Base-by-base conservation (phyloP, 2,797 vertebrate genomes). In the Emys orbicularis region DNA sequence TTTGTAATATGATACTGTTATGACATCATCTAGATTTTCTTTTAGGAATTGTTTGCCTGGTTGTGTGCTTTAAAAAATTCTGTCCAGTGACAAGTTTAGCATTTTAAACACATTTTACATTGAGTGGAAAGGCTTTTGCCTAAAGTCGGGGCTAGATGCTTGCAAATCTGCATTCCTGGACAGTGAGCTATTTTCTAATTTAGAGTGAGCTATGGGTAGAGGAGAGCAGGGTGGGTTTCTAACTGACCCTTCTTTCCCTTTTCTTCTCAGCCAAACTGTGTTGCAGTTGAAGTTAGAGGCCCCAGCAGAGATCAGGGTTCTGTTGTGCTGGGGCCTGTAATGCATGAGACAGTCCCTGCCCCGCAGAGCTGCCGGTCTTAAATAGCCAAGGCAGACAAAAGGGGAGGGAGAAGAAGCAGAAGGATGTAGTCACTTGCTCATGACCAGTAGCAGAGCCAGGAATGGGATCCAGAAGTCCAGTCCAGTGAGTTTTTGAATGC, bases 1-100 rank as follows among this genome's bases (percentile, higher is more conserved):
- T 91, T 96, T 95, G 90, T 95, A 97, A 90, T 94, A 54, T 12
- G 83, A 94, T 94, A 83, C 95, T 96, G 93, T 87, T 34, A 4
- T 91, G 93, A 27, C 44, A 27, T 76, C 12, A 47, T 76, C 41
- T 47, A 47, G 44, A 27, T 76, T 44, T 44, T 74, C 41, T 74
- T 44, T 74, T 74, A 74, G 41, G 72, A 74, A 74, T 41, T 25
- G 41, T 47, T 8, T 76, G 74, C 44, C 25, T 13, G 1, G 25
- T 29, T 47, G 27, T 6, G 23, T 47, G 41, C 41, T 29, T 61
- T 74, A 41, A 29, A 47, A 74, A 29, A 76, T 49, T 29, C 25
- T 29, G 25, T 29, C 27, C 29, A 47, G 44, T 13, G 25, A 25
- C 12, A 49, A 47, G 12, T 29, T 76, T 76, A 1, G 23, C 6